These are phyloP conservation scores for Gasterosteus nipponicus DNA, from an alignment of 2,113 vertebrate species.

Conservation along the genomic window DNA sequence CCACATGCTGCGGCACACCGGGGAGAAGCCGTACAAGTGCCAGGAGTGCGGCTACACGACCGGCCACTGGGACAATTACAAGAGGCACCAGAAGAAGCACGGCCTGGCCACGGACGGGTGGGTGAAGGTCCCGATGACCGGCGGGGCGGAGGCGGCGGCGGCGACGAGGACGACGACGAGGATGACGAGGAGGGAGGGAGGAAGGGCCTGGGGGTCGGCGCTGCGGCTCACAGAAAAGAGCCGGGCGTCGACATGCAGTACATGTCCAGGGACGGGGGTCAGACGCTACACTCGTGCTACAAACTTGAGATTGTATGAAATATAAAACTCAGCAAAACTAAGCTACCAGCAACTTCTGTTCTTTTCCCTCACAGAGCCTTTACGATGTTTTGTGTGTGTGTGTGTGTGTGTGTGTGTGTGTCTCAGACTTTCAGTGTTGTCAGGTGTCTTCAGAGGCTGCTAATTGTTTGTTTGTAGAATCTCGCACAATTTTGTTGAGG, in stretches of 20 bases:
- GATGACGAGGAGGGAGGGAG: constrained; percentile 57
- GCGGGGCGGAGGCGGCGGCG: constrained; percentile 1
- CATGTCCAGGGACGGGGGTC: constrained; percentile 60
- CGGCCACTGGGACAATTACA: constrained; percentile 99
- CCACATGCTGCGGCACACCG: constrained; percentile 96
- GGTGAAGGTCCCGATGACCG: constrained; percentile 81
- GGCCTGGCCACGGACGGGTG: constrained; percentile 87
- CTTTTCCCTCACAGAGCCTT: constrained; percentile 54
- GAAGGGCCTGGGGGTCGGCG: constrained; percentile 54
- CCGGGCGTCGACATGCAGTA: constrained; percentile 64
- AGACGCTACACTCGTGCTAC: constrained; percentile 63
- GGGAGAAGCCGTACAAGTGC: constrained; percentile 95
- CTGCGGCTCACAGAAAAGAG: constrained; percentile 60
- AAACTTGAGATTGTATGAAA: constrained; percentile 72
- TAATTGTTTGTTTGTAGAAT: constrained; percentile 67
- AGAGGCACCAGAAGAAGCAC: constrained; percentile 97
- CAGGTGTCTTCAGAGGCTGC: constrained; percentile 74
- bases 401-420: constrained; percentile 43
- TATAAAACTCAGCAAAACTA: constrained; percentile 64
- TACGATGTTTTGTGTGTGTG: constrained; percentile 52
- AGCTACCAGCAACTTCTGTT: constrained; percentile 73
- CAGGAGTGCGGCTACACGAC: constrained; percentile 94
- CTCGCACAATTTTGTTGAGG: constrained; percentile 57
- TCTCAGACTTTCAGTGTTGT: constrained; percentile 58
- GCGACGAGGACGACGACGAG: no score